Base-by-base conservation (phyloP, 2,888 invertebrate genomes). In the Dastarcus helophoroides region DNA sequence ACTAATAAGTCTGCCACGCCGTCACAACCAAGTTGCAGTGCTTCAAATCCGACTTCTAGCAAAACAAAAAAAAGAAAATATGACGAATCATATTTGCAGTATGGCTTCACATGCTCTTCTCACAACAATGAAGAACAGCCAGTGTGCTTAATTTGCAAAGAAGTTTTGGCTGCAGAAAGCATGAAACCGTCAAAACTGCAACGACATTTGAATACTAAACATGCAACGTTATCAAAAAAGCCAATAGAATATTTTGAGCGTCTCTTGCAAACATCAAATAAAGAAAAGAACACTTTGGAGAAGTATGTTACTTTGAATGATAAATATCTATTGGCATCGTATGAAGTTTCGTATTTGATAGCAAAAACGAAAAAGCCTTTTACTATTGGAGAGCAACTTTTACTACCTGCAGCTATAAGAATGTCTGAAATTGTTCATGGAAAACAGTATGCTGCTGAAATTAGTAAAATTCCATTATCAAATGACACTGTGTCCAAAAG, bases 181-280 rank as follows among this genome's bases (percentile, higher is more conserved):
- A 41, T 40, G 36, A 40, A 41, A 33, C 39, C 38, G 35, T 27
- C 37, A 17, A 39, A n/a, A n/a, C n/a, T n/a, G n/a, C n/a, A n/a
- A n/a, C n/a, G n/a, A n/a, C n/a, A n/a, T n/a, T n/a, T n/a, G n/a
- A n/a, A n/a, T n/a, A n/a, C n/a, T n/a, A n/a, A n/a, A n/a, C n/a
- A n/a, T n/a, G 9, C 25, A 24, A 24, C 25, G 27, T 27, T 27
- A 27, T 27, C 27, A 27, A 27, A 27, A 27, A 27, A 27, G 16
- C 27, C 27, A 14, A 27, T 15, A 15, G 27, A 27, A 27, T 27
- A 27, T 27, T 27, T 27, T 27, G 27, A 27, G 14, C 15, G 27
- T 27, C 25, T 24, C 13, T 24, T 24, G 25, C 25, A 24, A 24
- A 24, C 25, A 24, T 24, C 25, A 24, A 24, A 24, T 24, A 24